Base-by-base conservation (phyloP, 2,888 invertebrate species). In the Luffia ferchaultella region DNA sequence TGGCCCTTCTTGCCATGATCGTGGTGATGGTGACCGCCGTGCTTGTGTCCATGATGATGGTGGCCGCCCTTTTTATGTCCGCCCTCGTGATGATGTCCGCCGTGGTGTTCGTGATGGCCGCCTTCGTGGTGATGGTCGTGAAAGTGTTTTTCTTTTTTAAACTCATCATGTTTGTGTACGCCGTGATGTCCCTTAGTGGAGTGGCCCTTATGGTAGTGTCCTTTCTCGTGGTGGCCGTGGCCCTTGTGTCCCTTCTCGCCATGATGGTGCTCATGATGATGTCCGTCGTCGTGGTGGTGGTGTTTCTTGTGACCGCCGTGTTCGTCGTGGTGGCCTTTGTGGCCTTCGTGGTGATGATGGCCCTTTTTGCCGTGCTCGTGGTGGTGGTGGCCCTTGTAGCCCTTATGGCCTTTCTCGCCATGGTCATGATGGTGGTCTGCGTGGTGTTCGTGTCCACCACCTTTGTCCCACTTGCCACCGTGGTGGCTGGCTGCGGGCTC, bases 111-210 rank as follows among this genome's bases (percentile, higher is more conserved):
- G 67, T 93, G 91, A 59, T 91, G 91, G 0, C 92, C 93, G 51
- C 89, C 88, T 54, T 91, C 92, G 62, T 93, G 92, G 62, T 92
- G 90, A 64, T 93, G 90, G 61, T 94, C 93, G 68, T 90, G 93
- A 88, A 92, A 93, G 66, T 94, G 92, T 65, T 93, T 93, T 62
- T 93, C 91, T 67, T 94, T 93, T 69, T 93, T 92, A 75, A 88
- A 93, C 74, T 94, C 94, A 70, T 94, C 92, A 58, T 91, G 79
- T 67, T 94, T 94, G 74, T 94, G 93, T 2, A 93, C 88, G 59
- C 93, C 90, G 64, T 94, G 94, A 60, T 93, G 92, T 52, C 94
- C 93, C 68, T 94, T 92, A 57, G 93, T 93, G 60, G 90, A 91
- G 73, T 94, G 93, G 0, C 93, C 93, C 64, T 94, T 94, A 57